These are phyloP conservation scores for Ibycter americanus DNA, from an alignment of 2,797 vertebrate genomes.

Conservation along the genomic window DNA sequence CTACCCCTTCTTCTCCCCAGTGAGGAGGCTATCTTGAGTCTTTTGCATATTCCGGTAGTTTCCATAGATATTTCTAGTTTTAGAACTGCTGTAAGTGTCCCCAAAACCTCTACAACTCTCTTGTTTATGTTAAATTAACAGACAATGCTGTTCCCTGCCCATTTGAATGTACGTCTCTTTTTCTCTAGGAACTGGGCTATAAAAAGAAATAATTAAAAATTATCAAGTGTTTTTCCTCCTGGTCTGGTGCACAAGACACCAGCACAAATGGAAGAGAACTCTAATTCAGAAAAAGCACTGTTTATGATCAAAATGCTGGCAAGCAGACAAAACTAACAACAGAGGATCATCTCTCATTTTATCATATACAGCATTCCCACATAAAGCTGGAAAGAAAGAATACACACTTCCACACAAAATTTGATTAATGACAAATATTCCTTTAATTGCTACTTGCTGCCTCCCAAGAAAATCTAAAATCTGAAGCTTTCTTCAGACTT, in stretches of 20 bases:
- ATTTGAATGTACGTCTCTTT: accelerated
- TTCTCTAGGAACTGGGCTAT: neutral
- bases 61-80: neutral
- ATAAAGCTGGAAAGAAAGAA: neutral
- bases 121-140: neutral
- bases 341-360: neutral
- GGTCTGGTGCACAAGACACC: neutral
- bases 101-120: neutral
- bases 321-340: neutral
- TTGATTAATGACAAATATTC: neutral
- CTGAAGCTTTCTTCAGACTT: neutral
- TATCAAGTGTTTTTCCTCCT: neutral
- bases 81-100: neutral
- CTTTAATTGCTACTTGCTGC: neutral
- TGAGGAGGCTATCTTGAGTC: neutral
- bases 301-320: neutral
- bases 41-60: neutral
- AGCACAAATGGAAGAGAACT: neutral
- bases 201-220: neutral
- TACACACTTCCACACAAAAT: neutral
- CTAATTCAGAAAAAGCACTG: neutral
- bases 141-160: neutral
- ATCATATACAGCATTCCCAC: neutral
- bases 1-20: neutral
- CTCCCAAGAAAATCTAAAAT: neutral